Evolutionary conservation across 2,113 vertebrate genomes (phyloP).

Genomic region (Dicaeum eximium): DNA sequence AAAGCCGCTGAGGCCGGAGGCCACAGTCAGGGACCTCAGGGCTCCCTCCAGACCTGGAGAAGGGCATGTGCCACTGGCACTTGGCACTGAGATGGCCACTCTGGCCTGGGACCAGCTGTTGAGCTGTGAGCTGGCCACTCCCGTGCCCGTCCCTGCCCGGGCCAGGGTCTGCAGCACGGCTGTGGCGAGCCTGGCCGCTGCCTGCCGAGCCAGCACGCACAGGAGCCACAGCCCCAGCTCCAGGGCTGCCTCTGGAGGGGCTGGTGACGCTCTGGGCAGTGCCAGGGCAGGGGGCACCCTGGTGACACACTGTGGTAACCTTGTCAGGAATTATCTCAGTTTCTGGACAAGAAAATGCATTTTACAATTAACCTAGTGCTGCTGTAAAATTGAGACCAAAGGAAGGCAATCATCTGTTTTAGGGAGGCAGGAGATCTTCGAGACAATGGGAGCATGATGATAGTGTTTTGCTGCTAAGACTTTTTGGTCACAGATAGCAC

Average conservation of each 20-base stretch:
- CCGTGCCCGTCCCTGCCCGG: not conserved
- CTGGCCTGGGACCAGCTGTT: no score
- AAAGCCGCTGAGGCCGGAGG: not conserved
- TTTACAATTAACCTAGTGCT: not conserved
- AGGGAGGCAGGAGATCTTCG: not conserved
- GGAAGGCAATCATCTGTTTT: not conserved
- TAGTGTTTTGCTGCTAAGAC: not conserved
- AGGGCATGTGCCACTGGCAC: not conserved
- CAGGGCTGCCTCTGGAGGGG: fast-evolving
- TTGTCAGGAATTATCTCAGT: not conserved
- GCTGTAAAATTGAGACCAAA: not conserved
- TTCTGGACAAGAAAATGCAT: not conserved
- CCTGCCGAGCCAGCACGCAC: not conserved
- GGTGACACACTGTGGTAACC: not conserved
- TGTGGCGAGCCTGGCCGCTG: not conserved
- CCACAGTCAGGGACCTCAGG: not conserved
- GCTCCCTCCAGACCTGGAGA: not conserved
- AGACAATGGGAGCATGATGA: not conserved
- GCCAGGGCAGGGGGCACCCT: not conserved
- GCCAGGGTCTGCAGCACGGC: not conserved
- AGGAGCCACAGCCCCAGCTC: fast-evolving
- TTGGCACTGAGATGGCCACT: fast-evolving
- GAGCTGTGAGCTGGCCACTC: not conserved
- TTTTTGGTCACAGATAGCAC: not conserved
- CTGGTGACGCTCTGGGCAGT: not conserved